Evolutionary conservation across 1,140 invertebrate species (phyloP).

Genomic region (Drosophila melanica): DNA sequence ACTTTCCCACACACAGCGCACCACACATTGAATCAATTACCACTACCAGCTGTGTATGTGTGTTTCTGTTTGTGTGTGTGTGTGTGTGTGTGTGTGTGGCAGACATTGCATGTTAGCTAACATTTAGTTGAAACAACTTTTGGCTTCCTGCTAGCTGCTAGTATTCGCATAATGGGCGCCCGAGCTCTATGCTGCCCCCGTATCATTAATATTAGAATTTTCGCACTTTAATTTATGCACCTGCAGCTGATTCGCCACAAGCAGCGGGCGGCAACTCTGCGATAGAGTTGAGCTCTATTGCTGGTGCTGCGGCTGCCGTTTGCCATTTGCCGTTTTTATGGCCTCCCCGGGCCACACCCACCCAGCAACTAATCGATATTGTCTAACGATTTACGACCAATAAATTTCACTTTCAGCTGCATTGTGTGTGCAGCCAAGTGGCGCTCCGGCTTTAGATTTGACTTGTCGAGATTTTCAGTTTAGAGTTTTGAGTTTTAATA

Average conservation of each 20-base stretch:
- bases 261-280: constrained; percentile 25
- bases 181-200: constrained; percentile 39
- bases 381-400: constrained; percentile 75
- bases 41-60: background rate
- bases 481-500: constrained; percentile 42
- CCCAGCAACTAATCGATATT: constrained; percentile 76
- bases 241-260: constrained; percentile 73
- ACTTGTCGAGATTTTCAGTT: constrained; percentile 10
- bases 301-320: constrained; percentile 32
- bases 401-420: constrained; percentile 79
- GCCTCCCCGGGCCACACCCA: constrained; percentile 70
- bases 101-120: constrained; percentile 73
- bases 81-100: constrained; percentile 26
- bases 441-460: constrained; percentile 34
- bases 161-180: constrained; percentile 59
- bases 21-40: constrained; percentile 64
- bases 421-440: constrained; percentile 45
- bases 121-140: constrained; percentile 68
- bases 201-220: constrained; percentile 79
- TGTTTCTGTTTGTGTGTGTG: constrained; percentile 16
- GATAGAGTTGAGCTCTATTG: background rate
- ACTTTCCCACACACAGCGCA: constrained; percentile 72
- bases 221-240: constrained; percentile 82
- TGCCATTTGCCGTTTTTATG: constrained; percentile 54
- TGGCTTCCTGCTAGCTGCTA: constrained; percentile 62